Evolutionary conservation across 2,797 vertebrate genomes (phyloP).

Genomic region (Gymnothorax javanicus): DNA sequence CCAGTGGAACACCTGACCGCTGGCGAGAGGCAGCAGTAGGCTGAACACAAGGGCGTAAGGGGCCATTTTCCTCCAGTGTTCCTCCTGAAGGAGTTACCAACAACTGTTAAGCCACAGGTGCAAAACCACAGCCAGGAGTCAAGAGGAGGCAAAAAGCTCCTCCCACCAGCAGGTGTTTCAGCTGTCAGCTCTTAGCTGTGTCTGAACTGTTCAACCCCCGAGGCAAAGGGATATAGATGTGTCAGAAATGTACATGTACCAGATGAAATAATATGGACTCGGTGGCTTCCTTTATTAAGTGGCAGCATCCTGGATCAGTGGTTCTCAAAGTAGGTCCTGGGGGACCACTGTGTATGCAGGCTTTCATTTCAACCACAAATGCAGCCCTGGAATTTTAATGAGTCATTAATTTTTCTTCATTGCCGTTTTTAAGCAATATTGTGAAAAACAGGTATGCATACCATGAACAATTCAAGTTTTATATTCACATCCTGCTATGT

Average conservation of each 20-base stretch:
- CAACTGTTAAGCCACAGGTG: background rate
- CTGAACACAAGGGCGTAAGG: conserved; percentile 43
- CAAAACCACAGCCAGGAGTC: conserved; percentile 15
- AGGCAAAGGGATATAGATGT: background rate
- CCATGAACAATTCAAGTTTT: too few species aligned
- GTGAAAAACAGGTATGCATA: too few species aligned
- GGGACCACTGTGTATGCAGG: too few species aligned
- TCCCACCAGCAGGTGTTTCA: background rate
- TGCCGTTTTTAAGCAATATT: too few species aligned
- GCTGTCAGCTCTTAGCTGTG: background rate
- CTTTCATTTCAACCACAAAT: too few species aligned
- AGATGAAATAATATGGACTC: background rate
- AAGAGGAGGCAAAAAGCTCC: conserved; percentile 33
- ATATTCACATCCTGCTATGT: too few species aligned
- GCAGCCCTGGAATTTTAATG: too few species aligned
- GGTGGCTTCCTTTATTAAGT: background rate
- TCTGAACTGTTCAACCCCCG: background rate
- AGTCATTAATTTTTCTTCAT: too few species aligned
- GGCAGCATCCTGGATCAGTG: background rate
- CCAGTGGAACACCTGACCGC: conserved; percentile 71
- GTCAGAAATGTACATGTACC: background rate
- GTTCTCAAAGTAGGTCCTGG: too few species aligned
- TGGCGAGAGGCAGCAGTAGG: conserved; percentile 57
- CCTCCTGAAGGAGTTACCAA: background rate
- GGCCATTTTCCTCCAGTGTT: conserved; percentile 23